These are phyloP conservation scores for Sarcophaga peregrina DNA, from an alignment of 1,140 invertebrate genomes.

Conservation along the genomic window DNA sequence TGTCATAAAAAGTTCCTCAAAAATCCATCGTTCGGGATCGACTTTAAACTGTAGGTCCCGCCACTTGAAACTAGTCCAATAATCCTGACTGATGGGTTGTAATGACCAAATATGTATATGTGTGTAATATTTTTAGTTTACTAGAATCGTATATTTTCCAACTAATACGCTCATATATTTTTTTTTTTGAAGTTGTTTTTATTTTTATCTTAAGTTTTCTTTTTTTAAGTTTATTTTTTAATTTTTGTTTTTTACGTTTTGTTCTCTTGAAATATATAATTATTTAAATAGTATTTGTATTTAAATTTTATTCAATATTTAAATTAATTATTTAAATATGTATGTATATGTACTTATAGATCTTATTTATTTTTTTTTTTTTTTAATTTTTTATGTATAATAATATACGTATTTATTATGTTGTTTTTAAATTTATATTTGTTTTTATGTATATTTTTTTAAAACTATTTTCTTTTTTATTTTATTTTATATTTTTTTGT, in stretches of 20 bases:
- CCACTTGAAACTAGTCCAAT: no score
- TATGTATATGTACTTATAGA: slow-evolving; percentile 34
- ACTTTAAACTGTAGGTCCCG: no score
- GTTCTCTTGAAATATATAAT: slow-evolving; percentile 36
- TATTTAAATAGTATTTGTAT: slow-evolving; percentile 24
- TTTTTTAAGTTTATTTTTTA: slow-evolving; percentile 42
- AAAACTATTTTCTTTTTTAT: not conserved
- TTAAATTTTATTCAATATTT: slow-evolving; percentile 32
- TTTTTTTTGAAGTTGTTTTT: slow-evolving; percentile 35
- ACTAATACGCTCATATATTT: not conserved
- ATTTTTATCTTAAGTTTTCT: slow-evolving; percentile 44
- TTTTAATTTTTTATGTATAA: slow-evolving; percentile 35
- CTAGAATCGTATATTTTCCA: no score
- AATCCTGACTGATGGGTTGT: no score
- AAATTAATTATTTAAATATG: slow-evolving; percentile 36
- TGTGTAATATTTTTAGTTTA: no score
- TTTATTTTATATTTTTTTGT: not conserved
- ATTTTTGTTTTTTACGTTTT: slow-evolving; percentile 32
- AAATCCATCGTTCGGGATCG: no score
- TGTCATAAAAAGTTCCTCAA: no score
- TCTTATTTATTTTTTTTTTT: slow-evolving; percentile 40
- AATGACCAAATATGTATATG: no score
- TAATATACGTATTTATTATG: slow-evolving; percentile 30
- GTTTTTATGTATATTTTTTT: slow-evolving; percentile 11
- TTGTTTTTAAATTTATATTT: not conserved